phyloP scores from a whole-genome alignment of 2,113 vertebrate species.

The Gavia stellata region DNA sequence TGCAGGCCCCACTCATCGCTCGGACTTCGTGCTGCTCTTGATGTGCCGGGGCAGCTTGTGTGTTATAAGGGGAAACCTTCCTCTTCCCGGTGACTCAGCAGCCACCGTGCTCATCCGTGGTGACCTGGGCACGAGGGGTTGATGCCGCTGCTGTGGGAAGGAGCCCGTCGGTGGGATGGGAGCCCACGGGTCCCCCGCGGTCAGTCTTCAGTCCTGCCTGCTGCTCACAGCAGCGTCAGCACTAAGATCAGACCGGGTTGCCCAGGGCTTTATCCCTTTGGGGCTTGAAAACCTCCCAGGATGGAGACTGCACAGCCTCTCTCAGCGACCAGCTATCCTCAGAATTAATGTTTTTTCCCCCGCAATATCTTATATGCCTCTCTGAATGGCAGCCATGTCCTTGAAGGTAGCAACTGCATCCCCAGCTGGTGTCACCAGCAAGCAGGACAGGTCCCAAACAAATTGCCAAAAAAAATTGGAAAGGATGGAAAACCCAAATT shows the following conservation, averaged over 20 bases:
- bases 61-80: background rate
- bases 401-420: background rate
- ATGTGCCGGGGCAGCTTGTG: background rate
- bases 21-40: background rate
- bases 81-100: background rate
- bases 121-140: background rate
- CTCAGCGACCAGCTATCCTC: background rate
- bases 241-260: background rate
- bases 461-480: background rate
- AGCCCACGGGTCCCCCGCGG: background rate
- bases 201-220: background rate
- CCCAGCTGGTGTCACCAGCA: background rate
- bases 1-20: background rate
- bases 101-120: fast-evolving
- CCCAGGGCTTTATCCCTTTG: background rate
- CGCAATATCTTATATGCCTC: background rate
- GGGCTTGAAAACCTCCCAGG: background rate
- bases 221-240: background rate
- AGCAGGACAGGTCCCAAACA: background rate
- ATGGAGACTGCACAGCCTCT: background rate
- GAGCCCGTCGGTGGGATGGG: background rate
- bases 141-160: background rate
- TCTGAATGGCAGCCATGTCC: background rate
- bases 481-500: background rate
- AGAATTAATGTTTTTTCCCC: background rate